Evolutionary conservation across 2,888 invertebrate genomes (phyloP).

Genomic region (Drosophila basisetae): DNA sequence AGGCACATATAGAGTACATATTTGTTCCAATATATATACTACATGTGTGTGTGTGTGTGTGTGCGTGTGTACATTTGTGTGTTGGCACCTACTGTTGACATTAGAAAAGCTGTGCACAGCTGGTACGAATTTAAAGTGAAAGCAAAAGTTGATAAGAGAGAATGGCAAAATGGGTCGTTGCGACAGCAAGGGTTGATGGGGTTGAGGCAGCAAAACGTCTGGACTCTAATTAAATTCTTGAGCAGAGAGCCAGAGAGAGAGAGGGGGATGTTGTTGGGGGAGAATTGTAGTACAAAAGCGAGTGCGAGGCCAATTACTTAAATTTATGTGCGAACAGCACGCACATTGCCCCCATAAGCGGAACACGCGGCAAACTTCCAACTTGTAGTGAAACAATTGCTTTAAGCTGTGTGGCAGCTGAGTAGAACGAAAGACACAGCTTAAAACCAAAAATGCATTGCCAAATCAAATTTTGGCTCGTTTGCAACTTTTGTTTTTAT

Average conservation of each 20-base stretch:
- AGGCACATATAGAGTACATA: conserved; percentile 26
- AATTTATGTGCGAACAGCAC: conserved; percentile 63
- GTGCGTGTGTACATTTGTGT: conserved; percentile 21
- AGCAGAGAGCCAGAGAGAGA: neutral
- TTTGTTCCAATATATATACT: conserved; percentile 14
- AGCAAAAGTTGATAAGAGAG: conserved; percentile 53
- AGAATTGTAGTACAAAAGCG: conserved; percentile 8
- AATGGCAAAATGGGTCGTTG: conserved; percentile 21
- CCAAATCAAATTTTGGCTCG: conserved; percentile 53
- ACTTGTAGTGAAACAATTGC: conserved; percentile 33
- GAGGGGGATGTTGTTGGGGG: conserved; percentile 2
- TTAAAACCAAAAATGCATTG: conserved; percentile 45
- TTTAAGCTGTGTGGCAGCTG: conserved; percentile 17
- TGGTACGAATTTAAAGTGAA: conserved; percentile 45
- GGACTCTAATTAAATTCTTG: conserved; percentile 59
- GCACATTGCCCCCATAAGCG: conserved; percentile 47
- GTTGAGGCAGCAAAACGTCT: conserved; percentile 28
- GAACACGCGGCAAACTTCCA: conserved; percentile 38
- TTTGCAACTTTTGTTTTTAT: conserved; percentile 20
- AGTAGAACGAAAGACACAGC: neutral
- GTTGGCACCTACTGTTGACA: conserved; percentile 50
- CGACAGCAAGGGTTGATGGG: neutral
- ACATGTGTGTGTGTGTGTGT: conserved; percentile 3
- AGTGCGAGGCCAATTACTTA: conserved; percentile 49
- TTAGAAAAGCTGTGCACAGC: conserved; percentile 36